Evolutionary conservation across 2,113 vertebrate genomes (phyloP), one percentile per base, ranked within the genome.

Genomic region (Tringa solitaria): DNA sequence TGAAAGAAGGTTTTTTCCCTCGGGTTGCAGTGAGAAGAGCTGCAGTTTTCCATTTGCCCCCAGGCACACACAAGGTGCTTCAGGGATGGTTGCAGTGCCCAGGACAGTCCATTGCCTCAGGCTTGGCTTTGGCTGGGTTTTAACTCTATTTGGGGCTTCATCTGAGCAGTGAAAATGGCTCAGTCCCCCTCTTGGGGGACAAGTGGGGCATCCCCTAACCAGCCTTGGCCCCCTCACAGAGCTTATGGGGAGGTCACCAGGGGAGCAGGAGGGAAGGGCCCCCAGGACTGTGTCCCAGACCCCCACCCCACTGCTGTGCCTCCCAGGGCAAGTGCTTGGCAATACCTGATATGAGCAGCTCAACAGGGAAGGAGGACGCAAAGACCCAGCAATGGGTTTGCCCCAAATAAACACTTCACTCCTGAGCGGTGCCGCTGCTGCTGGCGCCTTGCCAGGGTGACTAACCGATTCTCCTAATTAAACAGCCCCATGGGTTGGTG

Each of bases 221-320:
- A 92, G 32, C 41, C 51, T 59, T 0, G 0, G 12, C 19, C 35
- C 30, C 6, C 0, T n/a, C 2, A 3, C 8, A 20, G 56, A 74
- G 28, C 46, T 41, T 20, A 33, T 17, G 22, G 14, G 46, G 15
- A 30, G 4, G 1, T 51, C 35, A 37, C 15, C 46, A n/a, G 22
- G 22, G 18, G 6, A 13, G 37, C 9, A 14, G 33, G 48, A 68
- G 46, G 43, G 30, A 46, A 67, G 41, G 45, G 45, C 3, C 4
- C n/a, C 27, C 19, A 63, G 77, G 23, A 19, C 6, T 5, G 1
- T 3, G 0, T 54, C 32, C 45, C 64, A 84, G 33, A 12, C 5
- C 24, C 28, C 27, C 17, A 3, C 10, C 10, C 41, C 54, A 24
- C 12, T 11, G 39, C 81, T 65, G 50, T 65, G 59, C 18, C 51